Base-by-base conservation (phyloP, 2,797 vertebrate genomes). In the Gouania willdenowi region DNA sequence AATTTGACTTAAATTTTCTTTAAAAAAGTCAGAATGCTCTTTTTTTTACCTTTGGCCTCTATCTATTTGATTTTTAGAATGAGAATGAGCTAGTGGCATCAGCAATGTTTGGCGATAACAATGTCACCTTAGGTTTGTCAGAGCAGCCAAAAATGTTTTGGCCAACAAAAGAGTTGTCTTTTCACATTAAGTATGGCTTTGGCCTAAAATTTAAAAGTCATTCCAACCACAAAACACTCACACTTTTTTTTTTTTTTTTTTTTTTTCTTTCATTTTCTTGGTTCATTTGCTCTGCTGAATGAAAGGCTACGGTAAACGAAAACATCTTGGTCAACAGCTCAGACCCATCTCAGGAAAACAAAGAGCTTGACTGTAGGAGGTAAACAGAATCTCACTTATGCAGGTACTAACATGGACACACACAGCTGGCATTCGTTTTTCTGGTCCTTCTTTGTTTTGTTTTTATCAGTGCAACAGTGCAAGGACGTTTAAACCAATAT, bases 271-370 rank as follows among this genome's bases (percentile, higher is more conserved):
- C 9, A 8, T 59, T 56, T 75, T 66, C 41, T 33, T 41, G 73
- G 58, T 65, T 60, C 57, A 22, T 48, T 41, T 67, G 59, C 60
- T 41, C n/a, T 30, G 49, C 57, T 44, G 61, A 52, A 65, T 63
- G 35, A 59, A 31, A 44, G 62, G 38, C 18, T 5, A 28, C 39
- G 54, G 42, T 27, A 55, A 38, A 23, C 11, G 27, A 39, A 34
- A 57, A 77, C 76, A 79, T 83, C 57, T 71, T 58, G 78, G 79
- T 84, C 75, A 71, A 47, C 9, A 8, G 87, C 56, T 85, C 71
- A 72, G 49, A 36, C 37, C 66, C 37, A 36, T 78, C 11, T 25
- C 73, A 48, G 67, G 58, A 67, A 76, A 56, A 51, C 18, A 12
- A 46, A 22, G 47, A 65, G 54, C 42, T 36, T 11, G 28, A 34